phyloP scores from a whole-genome alignment of 2,888 invertebrate species.

The Cosmia pyralina region DNA sequence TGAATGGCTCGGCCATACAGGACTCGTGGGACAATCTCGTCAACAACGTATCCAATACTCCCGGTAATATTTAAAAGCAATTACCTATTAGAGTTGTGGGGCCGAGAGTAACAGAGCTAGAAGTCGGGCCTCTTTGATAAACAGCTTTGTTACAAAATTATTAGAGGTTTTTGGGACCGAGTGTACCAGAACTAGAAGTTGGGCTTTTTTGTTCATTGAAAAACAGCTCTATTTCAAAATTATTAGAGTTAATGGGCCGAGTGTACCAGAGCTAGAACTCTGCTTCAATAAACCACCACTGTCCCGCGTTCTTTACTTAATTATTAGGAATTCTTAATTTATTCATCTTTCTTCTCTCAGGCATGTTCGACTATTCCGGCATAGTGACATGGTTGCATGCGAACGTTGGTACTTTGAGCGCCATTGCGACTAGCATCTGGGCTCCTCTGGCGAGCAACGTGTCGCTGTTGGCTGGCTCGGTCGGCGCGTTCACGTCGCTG shows the following conservation, averaged over 20 bases:
- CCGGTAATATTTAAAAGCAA: slow-evolving; percentile 89
- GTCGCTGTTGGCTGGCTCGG: slow-evolving; percentile 94
- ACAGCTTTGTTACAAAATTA: neutral
- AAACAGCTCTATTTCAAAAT: too few species aligned
- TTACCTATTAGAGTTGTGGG: neutral
- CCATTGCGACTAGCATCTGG: slow-evolving; percentile 96
- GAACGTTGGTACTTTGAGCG: slow-evolving; percentile 96
- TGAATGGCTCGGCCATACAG: slow-evolving; percentile 93
- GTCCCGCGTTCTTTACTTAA: neutral
- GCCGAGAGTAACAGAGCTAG: neutral
- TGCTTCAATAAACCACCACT: neutral
- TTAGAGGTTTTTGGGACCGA: neutral
- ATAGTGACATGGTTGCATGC: slow-evolving; percentile 96
- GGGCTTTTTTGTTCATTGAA: too few species aligned
- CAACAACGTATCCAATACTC: slow-evolving; percentile 93
- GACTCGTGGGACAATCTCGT: slow-evolving; percentile 93
- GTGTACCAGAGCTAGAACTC: neutral
- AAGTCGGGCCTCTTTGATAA: neutral
- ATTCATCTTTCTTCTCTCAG: slow-evolving; percentile 75
- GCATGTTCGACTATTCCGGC: slow-evolving; percentile 93
- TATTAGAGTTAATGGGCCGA: neutral
- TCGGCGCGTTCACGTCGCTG: slow-evolving; percentile 96
- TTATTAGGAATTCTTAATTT: neutral
- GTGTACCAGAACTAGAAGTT: neutral
- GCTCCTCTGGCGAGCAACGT: slow-evolving; percentile 97